Evolutionary conservation across 2,797 vertebrate genomes (phyloP).

Genomic region (Alauda arvensis): DNA sequence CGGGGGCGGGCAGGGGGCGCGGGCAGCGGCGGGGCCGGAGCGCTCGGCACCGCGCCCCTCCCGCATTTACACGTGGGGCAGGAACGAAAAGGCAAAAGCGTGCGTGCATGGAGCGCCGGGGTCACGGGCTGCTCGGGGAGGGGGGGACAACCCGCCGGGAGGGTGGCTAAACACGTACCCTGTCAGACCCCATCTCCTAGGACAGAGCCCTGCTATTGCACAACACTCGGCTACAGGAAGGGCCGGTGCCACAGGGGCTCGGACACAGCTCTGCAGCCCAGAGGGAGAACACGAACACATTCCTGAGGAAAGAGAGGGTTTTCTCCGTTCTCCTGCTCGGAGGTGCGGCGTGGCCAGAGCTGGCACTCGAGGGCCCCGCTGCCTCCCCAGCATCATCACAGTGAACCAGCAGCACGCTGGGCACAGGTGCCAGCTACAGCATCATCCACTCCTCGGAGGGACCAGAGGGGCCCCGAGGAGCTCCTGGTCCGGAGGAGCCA

Average conservation of each 20-base stretch:
- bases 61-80: neutral
- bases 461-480: neutral
- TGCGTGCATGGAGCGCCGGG: slow-evolving; percentile 6
- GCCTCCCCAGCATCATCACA: slow-evolving; percentile 16
- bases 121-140: neutral
- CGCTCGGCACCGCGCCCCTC: neutral
- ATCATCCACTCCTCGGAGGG: neutral
- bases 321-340: neutral
- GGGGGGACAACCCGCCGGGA: neutral
- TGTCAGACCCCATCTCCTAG: slow-evolving; percentile 19
- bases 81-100: neutral
- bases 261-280: neutral
- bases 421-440: neutral
- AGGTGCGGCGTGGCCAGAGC: accelerated
- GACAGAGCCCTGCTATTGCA: slow-evolving; percentile 52
- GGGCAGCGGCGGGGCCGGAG: neutral
- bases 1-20: neutral
- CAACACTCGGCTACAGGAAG: slow-evolving; percentile 36
- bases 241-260: neutral
- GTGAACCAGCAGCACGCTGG: neutral
- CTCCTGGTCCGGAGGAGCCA: neutral
- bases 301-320: slow-evolving; percentile 62
- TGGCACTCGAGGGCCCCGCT: neutral
- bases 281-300: slow-evolving; percentile 19
- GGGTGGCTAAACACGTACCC: slow-evolving; percentile 22